These are phyloP conservation scores for Crotophaga sulcirostris DNA, from an alignment of 2,113 vertebrate genomes.

Conservation along the genomic window DNA sequence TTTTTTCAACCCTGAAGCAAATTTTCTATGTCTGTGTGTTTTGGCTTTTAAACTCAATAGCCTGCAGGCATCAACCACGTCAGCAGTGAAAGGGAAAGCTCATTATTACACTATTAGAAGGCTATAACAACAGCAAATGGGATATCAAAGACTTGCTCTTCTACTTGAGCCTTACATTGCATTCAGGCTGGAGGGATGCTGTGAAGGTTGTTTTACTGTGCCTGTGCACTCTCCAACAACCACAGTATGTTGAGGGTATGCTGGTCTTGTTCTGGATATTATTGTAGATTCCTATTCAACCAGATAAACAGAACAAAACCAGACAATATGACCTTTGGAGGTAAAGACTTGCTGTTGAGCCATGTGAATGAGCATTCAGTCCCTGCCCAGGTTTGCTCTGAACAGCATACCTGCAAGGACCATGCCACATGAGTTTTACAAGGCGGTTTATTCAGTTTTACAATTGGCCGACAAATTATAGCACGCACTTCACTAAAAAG, in stretches of 20 bases:
- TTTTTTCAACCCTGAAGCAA: slow-evolving; percentile 56
- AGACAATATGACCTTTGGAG: background rate
- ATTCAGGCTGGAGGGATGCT: slow-evolving; percentile 12
- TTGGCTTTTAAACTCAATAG: slow-evolving; percentile 49
- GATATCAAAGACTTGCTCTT: slow-evolving; percentile 20
- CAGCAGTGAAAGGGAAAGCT: slow-evolving; percentile 50
- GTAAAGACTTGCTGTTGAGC: background rate
- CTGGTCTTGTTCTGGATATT: background rate
- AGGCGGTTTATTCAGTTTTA: background rate
- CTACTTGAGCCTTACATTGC: background rate
- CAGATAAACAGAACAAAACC: background rate
- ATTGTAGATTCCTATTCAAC: background rate
- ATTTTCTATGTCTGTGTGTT: slow-evolving; percentile 40
- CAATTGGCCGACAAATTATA: background rate
- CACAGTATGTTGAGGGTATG: background rate
- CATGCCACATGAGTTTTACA: background rate
- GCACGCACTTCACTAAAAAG: background rate
- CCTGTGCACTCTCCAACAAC: background rate
- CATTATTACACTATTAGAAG: slow-evolving; percentile 6
- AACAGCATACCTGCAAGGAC: background rate
- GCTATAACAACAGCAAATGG: slow-evolving; percentile 41
- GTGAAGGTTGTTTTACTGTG: slow-evolving; percentile 32
- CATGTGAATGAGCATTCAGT: background rate
- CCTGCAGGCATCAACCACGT: slow-evolving; percentile 4
- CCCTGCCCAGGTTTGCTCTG: background rate